Evolutionary conservation across 2,797 vertebrate genomes (phyloP), one percentile per base, ranked within the genome.

Genomic region (Sebastes aleutianus): DNA sequence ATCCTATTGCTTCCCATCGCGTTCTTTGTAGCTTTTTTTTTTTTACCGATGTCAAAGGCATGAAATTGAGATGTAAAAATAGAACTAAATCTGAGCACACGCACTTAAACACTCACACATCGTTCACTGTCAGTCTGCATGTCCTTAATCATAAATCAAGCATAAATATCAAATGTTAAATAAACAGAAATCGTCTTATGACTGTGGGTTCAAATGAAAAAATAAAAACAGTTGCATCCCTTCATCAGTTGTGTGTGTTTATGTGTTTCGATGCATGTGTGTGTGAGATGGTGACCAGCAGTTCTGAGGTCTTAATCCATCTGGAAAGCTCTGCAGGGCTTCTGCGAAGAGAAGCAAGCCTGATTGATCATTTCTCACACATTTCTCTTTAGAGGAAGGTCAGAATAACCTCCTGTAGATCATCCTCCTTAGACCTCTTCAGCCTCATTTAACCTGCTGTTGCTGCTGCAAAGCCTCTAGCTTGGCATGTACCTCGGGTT

Each of bases 91-190:
- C 14, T 8, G 14, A 67, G 16, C 24, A 47, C n/a, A 73, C 47
- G 39, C 63, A 18, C 18, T 50, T n/a, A 5, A 61, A 68, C 27
- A 34, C 29, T 67, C 34, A 59, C 22, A 58, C 39, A 32, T 12
- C 36, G 31, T 70, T 78, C n/a, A 8, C 22, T 5, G 78, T 79
- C 80, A 69, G 39, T 61, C 70, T 73, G 69, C 58, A 85, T 84
- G 84, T 81, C 62, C 67, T 81, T 32, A 47, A 69, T 74, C 84
- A 81, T 78, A 79, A 88, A 71, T 90, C 80, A 89, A 74, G 64
- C 57, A 59, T 65, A 57, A 85, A 89, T 70, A 70, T 82, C 68
- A 85, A 86, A 87, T 75, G 77, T 85, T 73, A 79, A 79, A 76
- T 50, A 39, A 70, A 64, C n/a, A 70, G 11, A 8, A 74, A 77